Percentiles rank a stretch among this genome's conserved stretches.
phyloP scores from a whole-genome alignment of 2,888 invertebrate genomes.

The Dascillus cervinus region DNA sequence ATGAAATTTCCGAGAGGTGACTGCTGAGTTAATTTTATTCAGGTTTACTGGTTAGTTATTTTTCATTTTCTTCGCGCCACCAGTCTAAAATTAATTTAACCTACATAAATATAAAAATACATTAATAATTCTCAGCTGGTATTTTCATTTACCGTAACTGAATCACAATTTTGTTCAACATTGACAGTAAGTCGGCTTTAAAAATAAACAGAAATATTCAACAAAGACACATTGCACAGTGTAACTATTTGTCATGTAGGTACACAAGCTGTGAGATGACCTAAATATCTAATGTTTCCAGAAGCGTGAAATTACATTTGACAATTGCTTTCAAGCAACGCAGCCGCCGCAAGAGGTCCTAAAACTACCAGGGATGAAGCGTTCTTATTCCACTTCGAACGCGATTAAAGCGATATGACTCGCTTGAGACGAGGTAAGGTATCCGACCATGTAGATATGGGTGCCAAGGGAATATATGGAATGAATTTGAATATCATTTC shows the following conservation, averaged over 20 bases:
- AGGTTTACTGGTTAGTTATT: conserved; percentile 10
- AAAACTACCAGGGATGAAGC: conserved; percentile 1
- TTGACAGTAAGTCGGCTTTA: too few relatives aligned
- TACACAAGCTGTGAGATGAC: too few relatives aligned
- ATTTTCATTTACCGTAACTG: too few relatives aligned
- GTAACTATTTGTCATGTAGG: too few relatives aligned
- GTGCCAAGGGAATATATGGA: conserved; percentile 25
- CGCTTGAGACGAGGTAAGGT: conserved; percentile 24
- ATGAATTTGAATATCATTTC: conserved; percentile 33
- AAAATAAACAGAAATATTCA: too few relatives aligned
- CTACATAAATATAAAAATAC: too few relatives aligned
- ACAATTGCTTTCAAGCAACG: conserved; percentile 28
- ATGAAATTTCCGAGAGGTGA: conserved; percentile 5
- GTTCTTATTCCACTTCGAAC: conserved; percentile 27
- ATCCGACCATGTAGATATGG: conserved; percentile 25
- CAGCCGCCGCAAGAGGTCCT: conserved; percentile 3
- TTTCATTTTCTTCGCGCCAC: too few relatives aligned
- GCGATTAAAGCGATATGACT: conserved; percentile 30
- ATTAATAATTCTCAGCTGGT: too few relatives aligned
- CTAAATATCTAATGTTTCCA: conserved; percentile 30
- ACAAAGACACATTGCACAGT: too few relatives aligned
- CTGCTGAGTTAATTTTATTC: conserved; percentile 5
- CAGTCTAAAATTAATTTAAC: too few relatives aligned
- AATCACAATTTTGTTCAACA: too few relatives aligned
- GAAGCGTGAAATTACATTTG: conserved; percentile 38